A percentile compares a stretch with the other conserved stretches of the same genome.
phyloP scores from a whole-genome alignment of 2,888 invertebrate genomes.

The Noctua comes region DNA sequence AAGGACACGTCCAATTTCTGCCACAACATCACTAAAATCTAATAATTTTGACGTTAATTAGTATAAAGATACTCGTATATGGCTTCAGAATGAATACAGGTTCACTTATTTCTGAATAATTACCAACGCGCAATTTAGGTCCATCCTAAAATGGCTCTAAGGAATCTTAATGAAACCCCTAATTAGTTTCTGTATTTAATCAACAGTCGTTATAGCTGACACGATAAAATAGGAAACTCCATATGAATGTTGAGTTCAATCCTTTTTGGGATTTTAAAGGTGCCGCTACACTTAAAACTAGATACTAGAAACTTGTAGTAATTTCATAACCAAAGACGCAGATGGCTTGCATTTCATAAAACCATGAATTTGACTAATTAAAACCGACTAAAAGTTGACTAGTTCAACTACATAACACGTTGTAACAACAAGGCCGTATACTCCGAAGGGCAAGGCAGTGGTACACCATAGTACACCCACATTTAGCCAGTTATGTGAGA shows the following conservation, averaged over 20 bases:
- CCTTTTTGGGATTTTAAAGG: slow-evolving; percentile 5
- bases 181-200: slow-evolving; percentile 36
- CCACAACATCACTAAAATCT: neutral
- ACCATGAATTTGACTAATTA: neutral
- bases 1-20: neutral
- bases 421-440: neutral
- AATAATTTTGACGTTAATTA: slow-evolving; percentile 1
- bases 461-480: no score
- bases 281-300: neutral
- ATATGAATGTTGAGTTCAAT: slow-evolving; percentile 8
- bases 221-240: slow-evolving; percentile 20
- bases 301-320: neutral
- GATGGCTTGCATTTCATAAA: neutral
- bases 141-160: slow-evolving; percentile 1
- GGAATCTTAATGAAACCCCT: slow-evolving; percentile 31
- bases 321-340: neutral
- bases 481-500: no score
- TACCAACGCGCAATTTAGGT: neutral
- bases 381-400: no score
- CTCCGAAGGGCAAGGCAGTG: neutral
- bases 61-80: neutral
- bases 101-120: slow-evolving; percentile 26
- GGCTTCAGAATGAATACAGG: neutral
- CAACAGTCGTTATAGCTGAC: neutral
- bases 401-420: neutral